These are phyloP conservation scores for Lutjanus campechanus DNA, from an alignment of 2,797 vertebrate species.

Conservation along the genomic window DNA sequence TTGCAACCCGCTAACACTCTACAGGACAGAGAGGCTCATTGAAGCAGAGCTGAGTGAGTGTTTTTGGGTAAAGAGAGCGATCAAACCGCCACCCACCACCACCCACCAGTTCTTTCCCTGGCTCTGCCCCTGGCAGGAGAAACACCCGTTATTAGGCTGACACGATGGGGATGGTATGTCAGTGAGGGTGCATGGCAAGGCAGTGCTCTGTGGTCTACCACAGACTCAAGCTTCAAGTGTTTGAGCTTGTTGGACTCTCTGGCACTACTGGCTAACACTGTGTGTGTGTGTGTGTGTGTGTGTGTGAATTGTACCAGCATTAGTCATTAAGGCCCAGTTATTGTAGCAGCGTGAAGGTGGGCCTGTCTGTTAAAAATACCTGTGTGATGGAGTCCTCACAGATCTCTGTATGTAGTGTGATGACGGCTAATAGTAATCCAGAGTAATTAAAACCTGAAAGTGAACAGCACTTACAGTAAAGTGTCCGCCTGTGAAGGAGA, in stretches of 20 bases:
- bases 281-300: conserved; percentile 36
- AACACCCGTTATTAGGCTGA: conserved; percentile 46
- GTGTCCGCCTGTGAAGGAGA: background rate
- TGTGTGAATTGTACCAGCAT: too few relatives aligned
- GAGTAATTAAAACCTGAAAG: background rate
- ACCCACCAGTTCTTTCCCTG: conserved; percentile 24
- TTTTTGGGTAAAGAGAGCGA: conserved; percentile 48
- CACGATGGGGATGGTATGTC: conserved; percentile 59
- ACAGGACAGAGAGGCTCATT: conserved; percentile 63
- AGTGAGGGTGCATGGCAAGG: conserved; percentile 57
- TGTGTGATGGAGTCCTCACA: conserved; percentile 9
- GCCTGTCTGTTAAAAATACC: conserved; percentile 14
- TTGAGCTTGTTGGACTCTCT: conserved; percentile 51
- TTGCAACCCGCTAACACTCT: conserved; percentile 22
- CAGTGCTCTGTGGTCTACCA: conserved; percentile 72
- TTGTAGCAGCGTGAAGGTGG: conserved; percentile 30
- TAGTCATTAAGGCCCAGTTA: too few relatives aligned
- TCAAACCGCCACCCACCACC: conserved; percentile 45
- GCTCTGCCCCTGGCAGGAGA: conserved; percentile 49
- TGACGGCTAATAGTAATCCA: background rate
- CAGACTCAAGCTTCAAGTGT: conserved; percentile 59
- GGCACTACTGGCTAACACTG: conserved; percentile 30
- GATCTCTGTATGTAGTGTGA: conserved; percentile 7
- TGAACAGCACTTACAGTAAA: background rate
- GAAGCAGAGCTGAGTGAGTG: conserved; percentile 50